Evolutionary conservation across 2,113 vertebrate genomes (phyloP).

Genomic region (Zingel zingel): DNA sequence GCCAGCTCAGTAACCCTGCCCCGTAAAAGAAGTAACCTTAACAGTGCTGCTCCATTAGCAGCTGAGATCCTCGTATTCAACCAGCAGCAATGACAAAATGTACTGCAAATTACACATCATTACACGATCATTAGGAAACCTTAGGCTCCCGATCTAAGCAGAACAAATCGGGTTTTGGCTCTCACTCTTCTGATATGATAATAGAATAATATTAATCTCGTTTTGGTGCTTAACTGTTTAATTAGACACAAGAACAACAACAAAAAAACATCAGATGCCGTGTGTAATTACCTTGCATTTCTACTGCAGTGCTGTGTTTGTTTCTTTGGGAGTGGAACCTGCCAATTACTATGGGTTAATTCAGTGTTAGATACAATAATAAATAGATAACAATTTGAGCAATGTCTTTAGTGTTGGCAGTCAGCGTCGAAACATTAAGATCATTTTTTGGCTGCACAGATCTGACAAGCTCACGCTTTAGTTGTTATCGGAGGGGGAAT

Average conservation of each 20-base stretch:
- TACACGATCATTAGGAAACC: slow-evolving; percentile 70
- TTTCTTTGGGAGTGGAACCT: neutral
- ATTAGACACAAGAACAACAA: slow-evolving; percentile 31
- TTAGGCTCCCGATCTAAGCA: slow-evolving; percentile 47
- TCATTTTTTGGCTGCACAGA: slow-evolving; percentile 8
- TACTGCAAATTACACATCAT: slow-evolving; percentile 72
- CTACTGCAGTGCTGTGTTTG: neutral
- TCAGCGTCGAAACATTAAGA: neutral
- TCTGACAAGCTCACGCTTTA: neutral
- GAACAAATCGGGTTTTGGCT: slow-evolving; percentile 49
- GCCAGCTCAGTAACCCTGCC: slow-evolving; percentile 53
- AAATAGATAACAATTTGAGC: neutral
- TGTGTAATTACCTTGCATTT: slow-evolving; percentile 27
- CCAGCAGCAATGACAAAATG: slow-evolving; percentile 59
- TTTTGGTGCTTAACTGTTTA: slow-evolving; percentile 53
- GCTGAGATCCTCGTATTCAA: slow-evolving; percentile 49
- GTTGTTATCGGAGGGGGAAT: neutral
- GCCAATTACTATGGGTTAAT: neutral
- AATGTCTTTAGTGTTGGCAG: slow-evolving; percentile 13
- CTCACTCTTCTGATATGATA: slow-evolving; percentile 51
- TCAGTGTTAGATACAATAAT: slow-evolving; percentile 3
- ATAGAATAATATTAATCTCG: slow-evolving; percentile 61
- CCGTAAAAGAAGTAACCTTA: slow-evolving; percentile 48
- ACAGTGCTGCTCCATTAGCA: slow-evolving; percentile 17
- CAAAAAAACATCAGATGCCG: neutral